A percentile compares a stretch with the other conserved stretches of the same genome.
Evolutionary conservation across 2,797 vertebrate species (phyloP).

Genomic region (Prunella strophiata): DNA sequence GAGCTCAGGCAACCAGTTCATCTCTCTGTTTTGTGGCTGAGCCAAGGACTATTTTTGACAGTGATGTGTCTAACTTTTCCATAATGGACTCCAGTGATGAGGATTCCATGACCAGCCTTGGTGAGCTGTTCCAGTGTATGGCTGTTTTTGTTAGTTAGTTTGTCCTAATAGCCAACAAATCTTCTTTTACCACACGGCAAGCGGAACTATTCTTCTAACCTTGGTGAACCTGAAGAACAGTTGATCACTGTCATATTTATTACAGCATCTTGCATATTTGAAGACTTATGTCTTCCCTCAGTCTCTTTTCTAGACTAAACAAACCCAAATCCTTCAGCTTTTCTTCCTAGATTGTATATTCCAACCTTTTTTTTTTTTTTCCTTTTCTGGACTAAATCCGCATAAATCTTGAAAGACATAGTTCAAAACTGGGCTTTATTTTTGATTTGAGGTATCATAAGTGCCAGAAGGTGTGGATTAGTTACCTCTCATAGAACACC

Average conservation of each 20-base stretch:
- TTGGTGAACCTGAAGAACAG: slow-evolving; percentile 51
- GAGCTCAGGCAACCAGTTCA: slow-evolving; percentile 11
- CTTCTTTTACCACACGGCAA: slow-evolving; percentile 39
- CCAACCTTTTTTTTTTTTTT: background rate
- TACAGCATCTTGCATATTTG: slow-evolving; percentile 57
- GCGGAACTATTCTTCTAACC: slow-evolving; percentile 36
- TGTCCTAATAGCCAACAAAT: slow-evolving; percentile 44
- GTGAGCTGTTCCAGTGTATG: slow-evolving; percentile 34
- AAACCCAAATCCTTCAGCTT: slow-evolving; percentile 44
- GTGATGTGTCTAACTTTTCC: slow-evolving; percentile 56
- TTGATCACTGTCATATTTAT: slow-evolving; percentile 63
- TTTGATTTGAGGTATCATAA: background rate
- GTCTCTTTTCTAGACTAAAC: slow-evolving; percentile 66
- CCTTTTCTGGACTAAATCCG: background rate
- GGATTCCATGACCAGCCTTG: slow-evolving; percentile 16
- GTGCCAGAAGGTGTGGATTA: background rate
- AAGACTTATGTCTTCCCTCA: slow-evolving; percentile 53
- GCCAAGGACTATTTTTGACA: slow-evolving; percentile 55
- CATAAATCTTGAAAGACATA: background rate
- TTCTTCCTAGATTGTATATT: slow-evolving; percentile 40
- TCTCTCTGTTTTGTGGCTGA: slow-evolving; percentile 4
- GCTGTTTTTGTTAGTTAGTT: slow-evolving; percentile 60
- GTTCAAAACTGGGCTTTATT: background rate
- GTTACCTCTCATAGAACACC: background rate
- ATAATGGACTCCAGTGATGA: slow-evolving; percentile 44